Base-by-base conservation (phyloP, 1,140 invertebrate species). In the Mizuhopecten yessoensis region DNA sequence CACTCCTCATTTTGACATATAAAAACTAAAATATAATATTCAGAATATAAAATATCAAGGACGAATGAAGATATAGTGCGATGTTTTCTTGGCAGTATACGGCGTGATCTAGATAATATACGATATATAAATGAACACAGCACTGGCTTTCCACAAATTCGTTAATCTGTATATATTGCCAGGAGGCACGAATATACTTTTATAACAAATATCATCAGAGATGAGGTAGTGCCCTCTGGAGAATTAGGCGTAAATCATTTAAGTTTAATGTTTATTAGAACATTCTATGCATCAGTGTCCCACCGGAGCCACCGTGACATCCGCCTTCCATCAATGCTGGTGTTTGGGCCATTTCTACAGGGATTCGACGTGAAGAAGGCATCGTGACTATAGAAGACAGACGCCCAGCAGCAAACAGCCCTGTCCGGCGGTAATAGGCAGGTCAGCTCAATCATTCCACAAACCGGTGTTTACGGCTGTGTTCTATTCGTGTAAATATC, bases 231-330 rank as follows among this genome's bases (percentile, higher is more conserved):
- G 9, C 23, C 23, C 57, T 75, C 20, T 29, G 57, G n/a, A 29
- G 5, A 13, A 9, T 75, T 3, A n/a, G 23, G n/a, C 5, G n/a
- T 75, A 75, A 75, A 75, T 75, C 57, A 29, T 29, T 20, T 7
- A 20, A 57, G 3, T 57, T 20, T 57, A 57, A 39, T 20, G 45
- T 57, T 23, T 57, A 17, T 57, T 57, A 57, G 17, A 57, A 17
- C 20, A 20, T 57, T 5, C 11, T 17, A n/a, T 9, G n/a, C 57
- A 29, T n/a, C n/a, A 9, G 57, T 3, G n/a, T 5, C 23, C 15
- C n/a, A n/a, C 17, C 11, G 57, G 57, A 75, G 57, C 57, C 57
- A 75, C 57, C n/a, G n/a, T n/a, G 57, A 75, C 57, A 75, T 75
- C n/a, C 57, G 23, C 11, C n/a, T 29, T 75, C 57, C 57, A 75